Conservation (phyloP, 2,113 vertebrate genomes). For the Dascyllus trimaculatus region DNA sequence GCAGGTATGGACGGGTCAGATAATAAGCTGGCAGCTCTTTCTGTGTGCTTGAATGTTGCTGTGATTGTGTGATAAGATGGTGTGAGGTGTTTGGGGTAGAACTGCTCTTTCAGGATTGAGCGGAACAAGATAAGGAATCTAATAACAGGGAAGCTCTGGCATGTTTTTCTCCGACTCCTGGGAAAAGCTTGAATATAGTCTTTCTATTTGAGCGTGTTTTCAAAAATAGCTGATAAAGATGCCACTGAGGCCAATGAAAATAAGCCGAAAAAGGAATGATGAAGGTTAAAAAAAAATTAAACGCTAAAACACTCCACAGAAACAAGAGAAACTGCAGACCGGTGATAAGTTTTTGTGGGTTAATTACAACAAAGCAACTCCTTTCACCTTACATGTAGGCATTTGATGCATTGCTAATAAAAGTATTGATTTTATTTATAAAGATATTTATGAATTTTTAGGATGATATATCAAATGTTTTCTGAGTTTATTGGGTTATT, state of each 20-base stretch:
- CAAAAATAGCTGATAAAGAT: too few relatives aligned
- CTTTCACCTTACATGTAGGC: not conserved
- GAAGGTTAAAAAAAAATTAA: not conserved
- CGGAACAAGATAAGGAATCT: slow-evolving; percentile 40
- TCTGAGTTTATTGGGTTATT: too few relatives aligned
- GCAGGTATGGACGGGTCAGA: slow-evolving; percentile 44
- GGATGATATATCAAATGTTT: too few relatives aligned
- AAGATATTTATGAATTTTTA: too few relatives aligned
- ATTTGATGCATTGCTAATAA: not conserved
- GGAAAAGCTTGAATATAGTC: not conserved
- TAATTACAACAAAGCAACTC: not conserved
- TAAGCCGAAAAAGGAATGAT: not conserved
- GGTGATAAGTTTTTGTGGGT: not conserved
- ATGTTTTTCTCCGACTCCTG: not conserved
- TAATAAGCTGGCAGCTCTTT: slow-evolving; percentile 21
- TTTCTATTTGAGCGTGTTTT: not conserved
- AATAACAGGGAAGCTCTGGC: slow-evolving; percentile 17
- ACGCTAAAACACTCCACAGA: not conserved
- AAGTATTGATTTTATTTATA: not conserved
- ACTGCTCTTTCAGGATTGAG: slow-evolving; percentile 29
- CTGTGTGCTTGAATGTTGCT: not conserved
- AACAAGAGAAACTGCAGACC: not conserved
- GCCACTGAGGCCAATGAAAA: not conserved
- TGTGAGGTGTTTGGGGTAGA: slow-evolving; percentile 5
- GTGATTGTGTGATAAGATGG: slow-evolving; percentile 29